phyloP scores from a whole-genome alignment of 2,113 vertebrate species.

The Saccopteryx leptura region DNA sequence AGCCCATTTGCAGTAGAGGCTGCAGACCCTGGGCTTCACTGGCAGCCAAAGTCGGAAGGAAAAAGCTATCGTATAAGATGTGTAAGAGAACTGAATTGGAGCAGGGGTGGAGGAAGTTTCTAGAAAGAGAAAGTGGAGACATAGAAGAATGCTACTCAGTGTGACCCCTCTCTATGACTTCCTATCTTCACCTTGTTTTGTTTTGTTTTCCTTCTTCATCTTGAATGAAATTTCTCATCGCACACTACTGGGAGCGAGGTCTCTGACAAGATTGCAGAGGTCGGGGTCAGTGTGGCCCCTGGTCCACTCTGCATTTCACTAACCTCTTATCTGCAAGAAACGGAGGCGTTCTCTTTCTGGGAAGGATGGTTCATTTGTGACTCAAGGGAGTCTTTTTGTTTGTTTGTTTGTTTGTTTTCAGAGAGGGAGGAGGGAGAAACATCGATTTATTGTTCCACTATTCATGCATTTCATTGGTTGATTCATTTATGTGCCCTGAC shows the following conservation, averaged over 20 bases:
- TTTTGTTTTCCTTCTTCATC: background rate
- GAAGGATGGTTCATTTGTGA: background rate
- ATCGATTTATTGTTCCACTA: no score
- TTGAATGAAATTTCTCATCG: background rate
- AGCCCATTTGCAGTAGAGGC: background rate
- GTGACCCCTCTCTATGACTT: background rate
- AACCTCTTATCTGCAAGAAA: background rate
- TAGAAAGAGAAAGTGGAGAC: no score
- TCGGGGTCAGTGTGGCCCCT: fast-evolving
- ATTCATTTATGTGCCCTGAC: no score
- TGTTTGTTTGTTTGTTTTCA: no score
- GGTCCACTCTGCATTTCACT: background rate
- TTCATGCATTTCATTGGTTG: no score
- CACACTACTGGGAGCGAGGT: background rate
- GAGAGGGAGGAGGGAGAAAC: no score
- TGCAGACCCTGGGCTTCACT: background rate
- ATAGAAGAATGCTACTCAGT: background rate
- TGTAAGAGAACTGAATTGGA: background rate
- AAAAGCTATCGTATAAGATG: background rate
- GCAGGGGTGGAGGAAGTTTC: background rate
- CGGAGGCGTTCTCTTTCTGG: background rate
- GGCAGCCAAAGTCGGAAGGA: background rate
- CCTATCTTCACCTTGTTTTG: background rate
- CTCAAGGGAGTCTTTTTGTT: no score
- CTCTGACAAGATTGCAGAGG: background rate